phyloP scores from a whole-genome alignment of 23 tunicate species.

The Trididemnum miniatum region DNA sequence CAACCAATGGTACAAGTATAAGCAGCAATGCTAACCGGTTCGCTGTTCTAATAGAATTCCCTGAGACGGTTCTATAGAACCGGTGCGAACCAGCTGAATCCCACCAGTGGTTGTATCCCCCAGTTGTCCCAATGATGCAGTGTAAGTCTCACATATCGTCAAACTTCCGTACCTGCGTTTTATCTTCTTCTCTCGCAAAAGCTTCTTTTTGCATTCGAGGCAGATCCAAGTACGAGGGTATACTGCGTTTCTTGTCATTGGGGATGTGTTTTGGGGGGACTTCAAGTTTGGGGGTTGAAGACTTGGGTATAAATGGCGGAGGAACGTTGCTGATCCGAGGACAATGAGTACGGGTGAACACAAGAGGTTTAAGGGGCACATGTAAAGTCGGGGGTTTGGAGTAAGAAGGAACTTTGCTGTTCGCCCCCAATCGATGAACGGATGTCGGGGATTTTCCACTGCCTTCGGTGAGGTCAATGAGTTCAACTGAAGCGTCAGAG shows the following conservation, averaged over 20 bases:
- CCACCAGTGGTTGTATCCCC: too few species aligned
- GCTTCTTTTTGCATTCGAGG: background rate
- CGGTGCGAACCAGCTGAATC: too few species aligned
- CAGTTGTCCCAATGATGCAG: too few species aligned
- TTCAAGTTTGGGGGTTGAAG: constrained; percentile 12
- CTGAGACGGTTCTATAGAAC: too few species aligned
- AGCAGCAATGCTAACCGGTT: too few species aligned
- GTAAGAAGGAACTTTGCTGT: background rate
- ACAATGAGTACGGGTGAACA: constrained; percentile 44
- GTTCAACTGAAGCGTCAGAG: background rate
- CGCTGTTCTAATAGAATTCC: too few species aligned
- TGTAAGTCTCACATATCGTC: too few species aligned
- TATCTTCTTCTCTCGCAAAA: background rate
- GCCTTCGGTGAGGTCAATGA: constrained; percentile 22
- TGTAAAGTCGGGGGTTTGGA: background rate
- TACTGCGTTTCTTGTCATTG: background rate
- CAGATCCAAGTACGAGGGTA: background rate
- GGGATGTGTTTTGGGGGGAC: background rate
- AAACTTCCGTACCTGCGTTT: background rate
- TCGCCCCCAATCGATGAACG: background rate
- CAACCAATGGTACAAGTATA: too few species aligned
- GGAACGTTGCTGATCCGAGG: constrained; percentile 49
- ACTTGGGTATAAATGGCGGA: constrained; percentile 58
- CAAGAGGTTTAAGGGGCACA: background rate
- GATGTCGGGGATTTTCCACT: constrained; percentile 2